Conservation (phyloP, 2,888 invertebrate species). For the Anoncus sp. region DNA sequence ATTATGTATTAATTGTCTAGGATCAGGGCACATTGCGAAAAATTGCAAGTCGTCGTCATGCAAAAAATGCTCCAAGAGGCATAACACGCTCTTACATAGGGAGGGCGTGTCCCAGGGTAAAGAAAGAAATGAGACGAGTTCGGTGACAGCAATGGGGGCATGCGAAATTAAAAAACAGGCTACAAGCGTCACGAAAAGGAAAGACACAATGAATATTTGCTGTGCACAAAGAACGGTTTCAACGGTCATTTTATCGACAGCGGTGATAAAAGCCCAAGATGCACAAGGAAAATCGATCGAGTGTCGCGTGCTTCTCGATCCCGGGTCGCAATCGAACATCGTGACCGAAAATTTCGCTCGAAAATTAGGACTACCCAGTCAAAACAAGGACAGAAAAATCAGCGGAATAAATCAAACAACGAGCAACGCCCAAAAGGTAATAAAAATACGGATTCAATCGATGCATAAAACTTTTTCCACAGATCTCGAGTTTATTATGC, state of each 20-base stretch:
- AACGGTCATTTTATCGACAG: conserved; percentile 45
- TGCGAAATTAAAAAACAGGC: no score
- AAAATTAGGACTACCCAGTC: conserved; percentile 34
- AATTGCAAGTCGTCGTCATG: no score
- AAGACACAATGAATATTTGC: conserved; percentile 36
- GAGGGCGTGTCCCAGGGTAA: no score
- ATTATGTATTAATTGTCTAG: conserved; percentile 68
- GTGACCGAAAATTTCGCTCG: conserved; percentile 44
- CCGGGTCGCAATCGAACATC: conserved; percentile 55
- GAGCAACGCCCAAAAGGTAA: conserved; percentile 15
- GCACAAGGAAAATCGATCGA: conserved; percentile 15
- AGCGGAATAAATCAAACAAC: conserved; percentile 48
- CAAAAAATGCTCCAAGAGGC: conserved; percentile 60
- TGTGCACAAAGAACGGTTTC: conserved; percentile 33
- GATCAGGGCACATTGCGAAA: conserved; percentile 51
- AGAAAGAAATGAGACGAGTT: no score
- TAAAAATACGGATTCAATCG: conserved; percentile 24
- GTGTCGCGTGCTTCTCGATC: conserved; percentile 55
- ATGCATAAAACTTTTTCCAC: conserved; percentile 25
- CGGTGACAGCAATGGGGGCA: no score
- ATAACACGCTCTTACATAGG: conserved; percentile 60
- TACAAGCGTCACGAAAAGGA: no score
- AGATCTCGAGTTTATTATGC: conserved; percentile 29
- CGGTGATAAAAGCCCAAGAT: conserved; percentile 29
- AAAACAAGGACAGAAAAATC: no score